Evolutionary conservation across 1,140 invertebrate species (phyloP), one percentile per base, ranked within the genome.

Genomic region (Gerris buenoi): DNA sequence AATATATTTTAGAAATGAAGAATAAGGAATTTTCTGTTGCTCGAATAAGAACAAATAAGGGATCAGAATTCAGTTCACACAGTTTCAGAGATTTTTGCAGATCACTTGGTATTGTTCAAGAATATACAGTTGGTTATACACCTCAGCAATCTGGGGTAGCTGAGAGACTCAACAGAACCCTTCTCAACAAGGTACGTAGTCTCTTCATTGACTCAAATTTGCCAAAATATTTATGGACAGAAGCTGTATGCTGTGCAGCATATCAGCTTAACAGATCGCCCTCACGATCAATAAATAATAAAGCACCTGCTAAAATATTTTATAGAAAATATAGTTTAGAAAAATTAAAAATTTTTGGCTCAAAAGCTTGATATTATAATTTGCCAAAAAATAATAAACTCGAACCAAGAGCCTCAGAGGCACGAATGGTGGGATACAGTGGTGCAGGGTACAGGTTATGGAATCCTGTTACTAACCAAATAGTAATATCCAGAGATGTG

Each of bases 61-160:
- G 26, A 25, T 14, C 5, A 63, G 61, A 63, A 63, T 63, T 63
- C 5, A 13, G 61, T 18, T 63, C 61, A 63, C 18, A 63, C 26
- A 63, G 25, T 13, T 63, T 63, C 5, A 63, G 26, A 23, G 61
- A 10, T 46, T 46, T 46, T 46, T 46, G 33, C 18, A 46, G 18
- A 18, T 46, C 33, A 18, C 33, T 10, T 46, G 33, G 33, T 10
- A 46, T 25, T 63, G 61, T 63, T 13, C 61, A 63, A 25, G 61
- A 63, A 27, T 63, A 26, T 63, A 25, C 61, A 63, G 61, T 26
- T 10, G 22, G 61, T 25, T 63, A 63, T 27, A 63, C 61, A 63
- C 61, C 61, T 63, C 61, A 63, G 25, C 61, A 63, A 5, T 63
- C 2, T 25, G 22, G 25, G 14, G 61, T 27, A 23, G 61, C 61